phyloP scores from a whole-genome alignment of 2,888 invertebrate genomes.

The Drosophila suboccidentalis region DNA sequence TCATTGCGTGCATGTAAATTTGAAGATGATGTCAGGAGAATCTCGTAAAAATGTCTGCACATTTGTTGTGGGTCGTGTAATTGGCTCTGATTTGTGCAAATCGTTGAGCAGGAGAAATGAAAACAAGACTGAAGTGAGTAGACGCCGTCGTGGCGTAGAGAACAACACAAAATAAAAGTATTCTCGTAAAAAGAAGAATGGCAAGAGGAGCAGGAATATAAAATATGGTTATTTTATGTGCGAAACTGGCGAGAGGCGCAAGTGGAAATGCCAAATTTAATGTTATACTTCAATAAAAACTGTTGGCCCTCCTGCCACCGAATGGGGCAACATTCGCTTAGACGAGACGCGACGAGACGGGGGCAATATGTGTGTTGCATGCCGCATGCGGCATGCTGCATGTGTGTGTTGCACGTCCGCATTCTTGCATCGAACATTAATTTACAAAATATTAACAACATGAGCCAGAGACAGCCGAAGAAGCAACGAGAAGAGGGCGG shows the following conservation, averaged over 20 bases:
- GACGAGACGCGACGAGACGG: conserved; percentile 5
- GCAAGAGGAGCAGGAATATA: conserved; percentile 30
- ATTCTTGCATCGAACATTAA: conserved; percentile 81
- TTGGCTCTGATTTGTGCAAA: conserved; percentile 51
- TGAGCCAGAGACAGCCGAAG: conserved; percentile 46
- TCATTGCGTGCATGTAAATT: conserved; percentile 5
- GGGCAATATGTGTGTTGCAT: conserved; percentile 35
- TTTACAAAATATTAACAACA: conserved; percentile 79
- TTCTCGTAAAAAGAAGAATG: not conserved
- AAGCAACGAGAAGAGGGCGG: not conserved
- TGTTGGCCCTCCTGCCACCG: conserved; percentile 49
- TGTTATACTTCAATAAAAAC: conserved; percentile 81
- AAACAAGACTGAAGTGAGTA: conserved; percentile 34
- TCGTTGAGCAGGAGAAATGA: conserved; percentile 12
- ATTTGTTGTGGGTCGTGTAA: conserved; percentile 40
- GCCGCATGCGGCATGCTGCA: conserved; percentile 68
- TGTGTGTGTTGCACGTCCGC: conserved; percentile 64
- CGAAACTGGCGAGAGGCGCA: conserved; percentile 38
- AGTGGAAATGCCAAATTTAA: conserved; percentile 78
- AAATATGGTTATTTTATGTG: conserved; percentile 63
- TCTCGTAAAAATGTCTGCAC: conserved; percentile 43
- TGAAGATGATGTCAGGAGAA: conserved; percentile 18
- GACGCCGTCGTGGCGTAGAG: conserved; percentile 25
- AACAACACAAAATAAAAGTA: conserved; percentile 10
- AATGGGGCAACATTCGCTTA: conserved; percentile 33